Conservation (phyloP, 2,888 invertebrate genomes). For the Phaonia tiefii region DNA sequence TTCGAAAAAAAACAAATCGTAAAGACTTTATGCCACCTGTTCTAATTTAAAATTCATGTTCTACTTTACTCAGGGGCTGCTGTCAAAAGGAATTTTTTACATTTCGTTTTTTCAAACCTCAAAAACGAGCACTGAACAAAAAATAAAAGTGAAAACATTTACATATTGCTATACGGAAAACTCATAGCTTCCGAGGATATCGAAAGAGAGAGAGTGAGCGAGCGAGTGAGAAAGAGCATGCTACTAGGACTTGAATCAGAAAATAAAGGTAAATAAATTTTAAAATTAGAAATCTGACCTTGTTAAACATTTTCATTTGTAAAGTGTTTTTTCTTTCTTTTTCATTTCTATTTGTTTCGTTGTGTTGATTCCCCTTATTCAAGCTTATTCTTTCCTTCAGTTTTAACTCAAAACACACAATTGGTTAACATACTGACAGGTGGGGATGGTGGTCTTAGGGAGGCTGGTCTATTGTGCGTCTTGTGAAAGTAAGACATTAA, state of each 20-base stretch:
- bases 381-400: slow-evolving; percentile 27
- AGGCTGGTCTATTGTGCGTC: too few relatives aligned
- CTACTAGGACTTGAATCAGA: neutral
- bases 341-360: neutral
- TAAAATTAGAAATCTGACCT: slow-evolving; percentile 73
- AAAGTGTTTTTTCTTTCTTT: slow-evolving; percentile 32
- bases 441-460: neutral
- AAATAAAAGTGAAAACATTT: slow-evolving; percentile 11
- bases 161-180: slow-evolving; percentile 22
- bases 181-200: neutral
- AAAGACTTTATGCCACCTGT: slow-evolving; percentile 56
- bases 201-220: neutral
- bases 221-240: slow-evolving; percentile 7
- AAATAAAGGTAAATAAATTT: slow-evolving; percentile 60
- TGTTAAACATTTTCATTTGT: slow-evolving; percentile 64
- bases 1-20: slow-evolving; percentile 29
- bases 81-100: slow-evolving; percentile 49
- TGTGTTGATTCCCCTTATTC: slow-evolving; percentile 11
- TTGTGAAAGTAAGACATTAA: slow-evolving; percentile 42
- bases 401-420: slow-evolving; percentile 43
- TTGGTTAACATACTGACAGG: slow-evolving; percentile 7
- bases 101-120: slow-evolving; percentile 34
- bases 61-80: slow-evolving; percentile 35
- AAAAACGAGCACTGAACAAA: slow-evolving; percentile 9
- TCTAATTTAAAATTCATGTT: slow-evolving; percentile 62